Evolutionary conservation across 2,797 vertebrate species (phyloP).

Genomic region (Oreochromis mossambicus): DNA sequence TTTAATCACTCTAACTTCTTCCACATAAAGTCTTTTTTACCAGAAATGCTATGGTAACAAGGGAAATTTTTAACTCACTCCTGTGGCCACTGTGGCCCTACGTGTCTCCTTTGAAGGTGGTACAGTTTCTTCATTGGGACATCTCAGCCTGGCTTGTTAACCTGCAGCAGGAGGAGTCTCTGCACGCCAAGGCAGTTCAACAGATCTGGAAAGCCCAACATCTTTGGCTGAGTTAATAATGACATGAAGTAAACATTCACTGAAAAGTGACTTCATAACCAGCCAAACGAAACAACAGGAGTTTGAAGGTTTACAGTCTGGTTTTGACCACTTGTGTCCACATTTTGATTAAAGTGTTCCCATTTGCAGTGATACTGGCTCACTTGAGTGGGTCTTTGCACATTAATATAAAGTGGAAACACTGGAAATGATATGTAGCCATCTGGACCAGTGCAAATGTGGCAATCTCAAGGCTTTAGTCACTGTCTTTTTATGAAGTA

Average conservation of each 20-base stretch:
- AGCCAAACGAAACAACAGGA: not conserved
- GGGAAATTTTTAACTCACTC: constrained; percentile 23
- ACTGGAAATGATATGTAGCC: not conserved
- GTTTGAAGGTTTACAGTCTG: not conserved
- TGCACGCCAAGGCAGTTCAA: constrained; percentile 2
- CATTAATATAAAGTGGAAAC: not conserved
- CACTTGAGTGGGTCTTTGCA: not conserved
- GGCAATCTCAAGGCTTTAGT: not conserved
- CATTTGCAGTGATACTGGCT: not conserved
- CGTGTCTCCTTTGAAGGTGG: constrained; percentile 60
- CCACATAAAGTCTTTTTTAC: constrained; percentile 52
- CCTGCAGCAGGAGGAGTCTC: constrained; percentile 11
- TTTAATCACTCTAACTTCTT: constrained; percentile 25
- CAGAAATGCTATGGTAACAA: constrained; percentile 40
- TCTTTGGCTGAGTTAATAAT: not conserved
- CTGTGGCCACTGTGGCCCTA: constrained; percentile 24
- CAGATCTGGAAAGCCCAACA: not conserved
- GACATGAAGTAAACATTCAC: not conserved
- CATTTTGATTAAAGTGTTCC: not conserved
- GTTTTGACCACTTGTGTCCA: not conserved
- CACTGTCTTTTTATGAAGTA: not conserved
- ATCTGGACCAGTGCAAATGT: not conserved
- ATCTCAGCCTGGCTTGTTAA: constrained; percentile 42
- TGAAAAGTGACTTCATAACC: not conserved
- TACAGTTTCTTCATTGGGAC: constrained; percentile 34